Evolutionary conservation across 2,113 vertebrate genomes (phyloP), one percentile per base, ranked within the genome.

Genomic region (Marmota monax): DNA sequence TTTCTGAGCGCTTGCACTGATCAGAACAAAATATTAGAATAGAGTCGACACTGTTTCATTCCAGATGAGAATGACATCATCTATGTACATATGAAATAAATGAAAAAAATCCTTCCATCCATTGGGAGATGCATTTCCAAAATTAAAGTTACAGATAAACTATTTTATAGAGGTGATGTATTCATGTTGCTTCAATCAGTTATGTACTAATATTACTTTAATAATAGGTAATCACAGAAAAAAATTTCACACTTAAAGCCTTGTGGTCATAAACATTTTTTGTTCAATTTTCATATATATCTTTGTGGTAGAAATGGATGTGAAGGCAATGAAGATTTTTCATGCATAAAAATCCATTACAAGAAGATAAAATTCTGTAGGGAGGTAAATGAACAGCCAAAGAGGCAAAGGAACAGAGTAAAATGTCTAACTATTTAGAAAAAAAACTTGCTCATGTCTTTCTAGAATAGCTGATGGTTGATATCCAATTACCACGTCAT

Each of bases 1-100:
- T 29, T 91, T 61, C 53, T 78, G 69, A 13, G 3, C 42, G 56
- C 48, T 73, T 45, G 7, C 39, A 39, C 1, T n/a, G 29, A 67
- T 34, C 67, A 84, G 90, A 92, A 77, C 79, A 84, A 88, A 92
- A 93, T 79, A 4, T 17, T 53, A 29, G 32, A 88, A 48, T 25
- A 45, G 48, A 65, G 22, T 42, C 73, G 8, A 79, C 32, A 4
- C 37, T 51, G 5, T 56, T 67, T 95, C 42, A 39, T 76, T 88
- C 45, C 37, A 88, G 58, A 63, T 51, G 51, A 72, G 22, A 58
- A 37, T 84, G 37, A 32, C 9, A 14, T 70, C 37, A 63, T 5
- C 4, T 7, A 20, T 25, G 23, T 4, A 14, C 42, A 45, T 27
- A 63, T 45, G 18, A 48, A 87, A 42, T 78, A 67, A 78, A 17